Evolutionary conservation across 2,888 invertebrate genomes (phyloP).

Genomic region (Leucophenga montana): DNA sequence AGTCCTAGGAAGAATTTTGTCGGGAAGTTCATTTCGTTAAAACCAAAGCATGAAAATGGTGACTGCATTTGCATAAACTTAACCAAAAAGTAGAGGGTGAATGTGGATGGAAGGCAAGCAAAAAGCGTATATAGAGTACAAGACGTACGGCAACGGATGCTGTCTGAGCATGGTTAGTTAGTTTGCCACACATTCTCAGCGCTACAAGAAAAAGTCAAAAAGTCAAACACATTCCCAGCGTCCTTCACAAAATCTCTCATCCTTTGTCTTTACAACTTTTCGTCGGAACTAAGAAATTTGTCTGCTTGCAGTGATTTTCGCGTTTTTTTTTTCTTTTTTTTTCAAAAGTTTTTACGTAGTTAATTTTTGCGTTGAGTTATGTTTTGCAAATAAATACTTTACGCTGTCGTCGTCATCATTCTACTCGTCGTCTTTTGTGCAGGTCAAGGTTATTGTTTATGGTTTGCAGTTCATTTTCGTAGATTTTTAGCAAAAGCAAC

Average conservation of each 20-base stretch:
- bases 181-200: slow-evolving; percentile 9
- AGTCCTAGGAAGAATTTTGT: neutral
- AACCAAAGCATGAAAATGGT: slow-evolving; percentile 24
- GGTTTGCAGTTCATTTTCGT: slow-evolving; percentile 17
- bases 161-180: slow-evolving; percentile 3
- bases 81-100: neutral
- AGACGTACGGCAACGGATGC: neutral
- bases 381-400: slow-evolving; percentile 6
- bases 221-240: neutral
- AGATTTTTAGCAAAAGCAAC: neutral
- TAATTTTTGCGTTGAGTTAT: slow-evolving; percentile 23
- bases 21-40: slow-evolving; percentile 27
- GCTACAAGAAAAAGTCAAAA: neutral
- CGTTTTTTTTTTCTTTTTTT: slow-evolving; percentile 6
- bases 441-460: slow-evolving; percentile 28
- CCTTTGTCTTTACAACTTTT: slow-evolving; percentile 1
- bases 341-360: slow-evolving; percentile 14
- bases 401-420: neutral
- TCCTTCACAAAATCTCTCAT: neutral
- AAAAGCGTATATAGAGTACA: neutral
- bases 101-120: neutral
- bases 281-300: slow-evolving; percentile 22
- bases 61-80: slow-evolving; percentile 53
- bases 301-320: slow-evolving; percentile 19
- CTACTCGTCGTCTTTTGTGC: slow-evolving; percentile 3